A percentile compares a stretch with the other conserved stretches of the same genome.
phyloP scores from a whole-genome alignment of 2,113 vertebrate genomes.

The Piprites chloris region DNA sequence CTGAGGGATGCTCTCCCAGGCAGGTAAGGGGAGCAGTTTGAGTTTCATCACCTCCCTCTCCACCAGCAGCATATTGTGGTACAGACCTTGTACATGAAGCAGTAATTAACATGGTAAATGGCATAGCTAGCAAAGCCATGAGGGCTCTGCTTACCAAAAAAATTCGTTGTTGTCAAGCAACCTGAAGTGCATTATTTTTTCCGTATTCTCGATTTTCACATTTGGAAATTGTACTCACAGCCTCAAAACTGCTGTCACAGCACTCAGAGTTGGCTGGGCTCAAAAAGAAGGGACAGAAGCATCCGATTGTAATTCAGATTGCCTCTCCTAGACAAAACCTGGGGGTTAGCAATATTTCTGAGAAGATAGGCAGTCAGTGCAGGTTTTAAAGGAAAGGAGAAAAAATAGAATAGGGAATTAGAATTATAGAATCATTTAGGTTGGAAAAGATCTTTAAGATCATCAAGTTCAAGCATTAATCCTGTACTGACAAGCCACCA shows the following conservation, averaged over 20 bases:
- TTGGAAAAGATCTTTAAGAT: background rate
- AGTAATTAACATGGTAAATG: background rate
- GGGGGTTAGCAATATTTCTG: background rate
- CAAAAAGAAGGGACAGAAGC: background rate
- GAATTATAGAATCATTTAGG: background rate
- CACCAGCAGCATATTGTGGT: too few species aligned
- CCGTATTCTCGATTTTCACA: background rate
- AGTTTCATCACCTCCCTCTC: background rate
- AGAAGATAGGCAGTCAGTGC: background rate
- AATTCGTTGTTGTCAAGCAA: background rate
- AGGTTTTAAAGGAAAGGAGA: background rate
- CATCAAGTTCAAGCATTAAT: background rate
- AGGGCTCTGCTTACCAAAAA: background rate
- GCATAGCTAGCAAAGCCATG: background rate
- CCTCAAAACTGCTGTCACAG: background rate
- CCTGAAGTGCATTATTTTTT: background rate
- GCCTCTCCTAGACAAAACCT: background rate
- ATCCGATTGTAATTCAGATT: accelerated
- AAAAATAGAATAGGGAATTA: background rate
- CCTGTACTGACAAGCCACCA: background rate
- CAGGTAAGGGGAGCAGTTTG: background rate
- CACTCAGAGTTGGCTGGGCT: background rate
- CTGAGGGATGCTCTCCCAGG: background rate
- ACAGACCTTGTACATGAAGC: background rate
- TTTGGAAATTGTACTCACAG: background rate